Percentiles rank a stretch among this genome's conserved stretches.
Conservation (phyloP, 2,797 vertebrate genomes). For the Rhincodon typus region DNA sequence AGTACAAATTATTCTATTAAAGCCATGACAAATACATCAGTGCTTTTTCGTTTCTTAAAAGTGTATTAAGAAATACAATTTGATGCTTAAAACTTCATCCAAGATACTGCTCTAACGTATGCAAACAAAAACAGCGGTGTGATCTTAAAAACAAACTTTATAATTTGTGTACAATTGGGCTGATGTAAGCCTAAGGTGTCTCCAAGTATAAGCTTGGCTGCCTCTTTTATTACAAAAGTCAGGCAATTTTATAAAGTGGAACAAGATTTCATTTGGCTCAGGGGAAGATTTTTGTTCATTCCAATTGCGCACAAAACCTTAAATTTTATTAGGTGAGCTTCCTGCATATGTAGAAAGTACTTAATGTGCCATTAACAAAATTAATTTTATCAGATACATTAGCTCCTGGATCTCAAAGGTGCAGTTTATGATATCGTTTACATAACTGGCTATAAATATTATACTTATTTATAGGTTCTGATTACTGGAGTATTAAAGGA, state of each 20-base stretch:
- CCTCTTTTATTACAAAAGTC: background rate
- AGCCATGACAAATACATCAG: too few species aligned
- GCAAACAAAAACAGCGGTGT: background rate
- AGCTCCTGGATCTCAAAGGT: background rate
- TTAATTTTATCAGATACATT: background rate
- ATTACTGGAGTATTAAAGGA: background rate
- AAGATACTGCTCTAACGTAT: background rate
- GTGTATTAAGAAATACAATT: background rate
- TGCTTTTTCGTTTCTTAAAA: background rate
- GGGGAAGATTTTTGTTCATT: background rate
- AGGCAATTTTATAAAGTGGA: slow-evolving; percentile 20
- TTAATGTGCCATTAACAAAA: slow-evolving; percentile 17
- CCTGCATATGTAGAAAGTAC: background rate
- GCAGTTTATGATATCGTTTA: background rate
- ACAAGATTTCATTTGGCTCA: slow-evolving; percentile 8
- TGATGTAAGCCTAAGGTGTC: background rate
- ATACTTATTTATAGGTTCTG: background rate
- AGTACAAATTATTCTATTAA: too few species aligned
- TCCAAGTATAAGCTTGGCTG: background rate
- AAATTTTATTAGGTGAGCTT: background rate
- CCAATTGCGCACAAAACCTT: background rate
- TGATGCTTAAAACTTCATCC: background rate
- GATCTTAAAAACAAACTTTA: background rate
- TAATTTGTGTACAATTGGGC: background rate
- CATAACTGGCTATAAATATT: slow-evolving; percentile 1